Percentiles rank a stretch among this genome's conserved stretches.
phyloP scores from a whole-genome alignment of 2,113 vertebrate species.

The Bombycilla garrulus region DNA sequence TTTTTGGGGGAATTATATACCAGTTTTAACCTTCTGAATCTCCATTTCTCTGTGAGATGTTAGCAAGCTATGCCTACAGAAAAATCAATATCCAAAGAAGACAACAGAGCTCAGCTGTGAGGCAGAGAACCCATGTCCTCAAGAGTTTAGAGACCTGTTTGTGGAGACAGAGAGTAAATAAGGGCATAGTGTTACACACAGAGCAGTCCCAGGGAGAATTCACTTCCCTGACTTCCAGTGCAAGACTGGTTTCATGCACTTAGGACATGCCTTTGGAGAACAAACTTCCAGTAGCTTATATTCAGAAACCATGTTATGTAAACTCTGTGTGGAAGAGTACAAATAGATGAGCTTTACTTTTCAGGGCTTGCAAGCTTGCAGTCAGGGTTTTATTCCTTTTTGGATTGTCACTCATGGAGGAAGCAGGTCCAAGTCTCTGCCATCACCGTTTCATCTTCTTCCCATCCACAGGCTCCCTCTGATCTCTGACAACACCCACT shows the following conservation, averaged over 20 bases:
- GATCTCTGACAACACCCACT: accelerated
- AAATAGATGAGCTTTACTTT: background rate
- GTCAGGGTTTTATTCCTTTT: background rate
- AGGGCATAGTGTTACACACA: background rate
- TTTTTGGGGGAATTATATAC: background rate
- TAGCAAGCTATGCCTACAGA: background rate
- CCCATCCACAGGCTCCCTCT: background rate
- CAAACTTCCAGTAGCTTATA: background rate
- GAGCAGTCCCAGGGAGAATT: background rate
- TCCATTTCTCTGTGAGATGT: background rate
- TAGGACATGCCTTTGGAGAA: background rate
- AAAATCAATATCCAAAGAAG: constrained; percentile 15
- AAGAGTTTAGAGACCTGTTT: background rate
- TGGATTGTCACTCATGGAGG: accelerated
- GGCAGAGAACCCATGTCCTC: background rate
- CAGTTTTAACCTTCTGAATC: background rate
- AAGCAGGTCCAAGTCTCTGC: background rate
- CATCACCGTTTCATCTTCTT: no score
- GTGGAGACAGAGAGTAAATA: background rate
- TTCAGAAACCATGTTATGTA: background rate
- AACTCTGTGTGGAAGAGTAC: background rate
- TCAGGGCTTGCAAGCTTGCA: background rate
- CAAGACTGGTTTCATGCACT: background rate
- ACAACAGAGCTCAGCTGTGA: background rate
- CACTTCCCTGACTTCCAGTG: background rate